Percentiles rank a stretch among this genome's conserved stretches.
Evolutionary conservation across 1,140 invertebrate genomes (phyloP).

Genomic region (Drosophila lowei): DNA sequence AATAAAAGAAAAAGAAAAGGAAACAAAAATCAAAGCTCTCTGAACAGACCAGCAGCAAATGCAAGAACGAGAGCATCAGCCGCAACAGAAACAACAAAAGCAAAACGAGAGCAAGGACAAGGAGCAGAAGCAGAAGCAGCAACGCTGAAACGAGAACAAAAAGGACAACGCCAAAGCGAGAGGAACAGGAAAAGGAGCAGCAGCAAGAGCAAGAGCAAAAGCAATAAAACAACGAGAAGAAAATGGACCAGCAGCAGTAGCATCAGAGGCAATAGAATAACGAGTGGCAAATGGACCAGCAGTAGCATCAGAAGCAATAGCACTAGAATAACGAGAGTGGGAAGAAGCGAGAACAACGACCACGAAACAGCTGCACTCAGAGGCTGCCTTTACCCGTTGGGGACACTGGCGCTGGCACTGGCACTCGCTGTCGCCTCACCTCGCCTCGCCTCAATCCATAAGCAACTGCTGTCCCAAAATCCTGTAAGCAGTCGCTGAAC

Average conservation of each 20-base stretch:
- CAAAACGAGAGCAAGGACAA: constrained; percentile 22
- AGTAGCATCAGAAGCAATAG: too few species aligned
- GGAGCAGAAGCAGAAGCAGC: constrained; percentile 5
- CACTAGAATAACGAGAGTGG: too few species aligned
- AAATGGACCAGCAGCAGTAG: constrained; percentile 18
- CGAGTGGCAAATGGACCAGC: too few species aligned
- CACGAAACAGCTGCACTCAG: too few species aligned
- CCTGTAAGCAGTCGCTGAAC: too few species aligned
- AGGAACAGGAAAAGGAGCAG: neutral
- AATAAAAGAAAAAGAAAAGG: neutral
- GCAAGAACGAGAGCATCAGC: too few species aligned
- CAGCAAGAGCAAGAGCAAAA: constrained; percentile 5
- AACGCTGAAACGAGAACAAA: constrained; percentile 17
- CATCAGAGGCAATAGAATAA: neutral
- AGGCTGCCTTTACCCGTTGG: too few species aligned
- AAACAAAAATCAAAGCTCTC: constrained; percentile 51
- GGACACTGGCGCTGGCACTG: too few species aligned
- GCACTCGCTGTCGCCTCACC: neutral
- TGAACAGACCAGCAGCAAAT: constrained; percentile 34
- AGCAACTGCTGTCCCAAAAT: too few species aligned
- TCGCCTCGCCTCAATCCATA: constrained; percentile 4
- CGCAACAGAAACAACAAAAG: constrained; percentile 4
- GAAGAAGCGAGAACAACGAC: too few species aligned
- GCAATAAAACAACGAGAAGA: neutral
- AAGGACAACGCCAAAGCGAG: constrained; percentile 9